Evolutionary conservation across 2,888 invertebrate genomes (phyloP).

Genomic region (Cyclophora punctaria): DNA sequence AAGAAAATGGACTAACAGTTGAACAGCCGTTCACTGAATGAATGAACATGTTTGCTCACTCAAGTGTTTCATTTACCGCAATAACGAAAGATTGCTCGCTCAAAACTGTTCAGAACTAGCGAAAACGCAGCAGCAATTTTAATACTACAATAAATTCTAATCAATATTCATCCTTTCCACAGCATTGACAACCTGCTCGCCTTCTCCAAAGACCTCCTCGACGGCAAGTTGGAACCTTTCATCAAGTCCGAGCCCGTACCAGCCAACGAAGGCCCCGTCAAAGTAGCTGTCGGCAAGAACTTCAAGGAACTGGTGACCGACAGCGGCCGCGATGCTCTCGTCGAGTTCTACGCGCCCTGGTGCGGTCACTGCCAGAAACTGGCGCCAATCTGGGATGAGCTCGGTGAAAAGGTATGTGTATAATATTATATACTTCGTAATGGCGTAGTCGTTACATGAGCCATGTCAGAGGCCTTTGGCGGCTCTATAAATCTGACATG

Average conservation of each 20-base stretch:
- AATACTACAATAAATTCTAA: conserved; percentile 9
- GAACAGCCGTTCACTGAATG: too few species aligned
- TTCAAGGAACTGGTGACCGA: conserved; percentile 95
- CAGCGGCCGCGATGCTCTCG: conserved; percentile 92
- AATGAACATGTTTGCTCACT: too few species aligned
- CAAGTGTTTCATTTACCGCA: too few species aligned
- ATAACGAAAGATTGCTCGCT: too few species aligned
- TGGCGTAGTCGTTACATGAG: too few species aligned
- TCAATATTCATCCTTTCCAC: conserved; percentile 18
- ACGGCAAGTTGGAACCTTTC: conserved; percentile 90
- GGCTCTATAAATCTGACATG: too few species aligned
- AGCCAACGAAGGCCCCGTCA: conserved; percentile 87
- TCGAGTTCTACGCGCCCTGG: conserved; percentile 99
- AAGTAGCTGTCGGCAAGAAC: conserved; percentile 96
- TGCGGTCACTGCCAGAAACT: conserved; percentile 99
- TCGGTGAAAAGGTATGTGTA: conserved; percentile 83
- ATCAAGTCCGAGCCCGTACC: conserved; percentile 97
- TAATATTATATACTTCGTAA: too few species aligned
- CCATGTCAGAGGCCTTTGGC: too few species aligned
- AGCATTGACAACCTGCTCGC: conserved; percentile 88
- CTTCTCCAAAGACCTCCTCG: conserved; percentile 89
- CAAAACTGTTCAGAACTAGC: too few species aligned
- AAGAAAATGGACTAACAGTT: too few species aligned
- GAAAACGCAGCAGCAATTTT: conserved; percentile 2
- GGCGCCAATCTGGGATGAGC: conserved; percentile 93